Conservation (phyloP, 2,797 vertebrate genomes). For the Masticophis lateralis region DNA sequence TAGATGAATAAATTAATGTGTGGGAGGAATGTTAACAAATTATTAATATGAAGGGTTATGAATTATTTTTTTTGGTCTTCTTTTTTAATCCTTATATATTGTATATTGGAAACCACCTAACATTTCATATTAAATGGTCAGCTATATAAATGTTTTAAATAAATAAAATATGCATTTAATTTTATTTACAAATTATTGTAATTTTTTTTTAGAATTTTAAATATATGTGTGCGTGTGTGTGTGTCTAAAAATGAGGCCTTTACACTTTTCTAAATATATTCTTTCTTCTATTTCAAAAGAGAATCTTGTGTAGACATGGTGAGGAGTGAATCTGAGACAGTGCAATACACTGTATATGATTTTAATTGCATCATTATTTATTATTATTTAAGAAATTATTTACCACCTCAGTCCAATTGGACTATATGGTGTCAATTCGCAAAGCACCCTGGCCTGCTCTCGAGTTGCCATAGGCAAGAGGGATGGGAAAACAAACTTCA, state of each 20-base stretch:
- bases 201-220: not conserved
- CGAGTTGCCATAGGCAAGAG: too few relatives aligned
- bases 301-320: not conserved
- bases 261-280: not conserved
- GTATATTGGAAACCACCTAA: not conserved
- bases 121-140: not conserved
- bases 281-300: not conserved
- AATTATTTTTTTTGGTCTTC: not conserved
- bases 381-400: not conserved
- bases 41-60: not conserved
- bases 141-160: not conserved
- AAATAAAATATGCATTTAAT: not conserved
- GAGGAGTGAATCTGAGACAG: not conserved
- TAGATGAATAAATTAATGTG: not conserved
- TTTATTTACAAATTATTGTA: not conserved
- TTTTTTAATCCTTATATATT: not conserved
- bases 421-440: not conserved
- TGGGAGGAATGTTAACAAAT: not conserved
- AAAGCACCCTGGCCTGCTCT: too few relatives aligned
- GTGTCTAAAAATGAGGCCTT: not conserved
- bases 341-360: not conserved
- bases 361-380: not conserved
- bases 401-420: not conserved
- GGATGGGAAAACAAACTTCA: too few relatives aligned
- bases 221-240: not conserved